Conservation (phyloP, 2,113 vertebrate genomes). For the Spheniscus mendiculus region DNA sequence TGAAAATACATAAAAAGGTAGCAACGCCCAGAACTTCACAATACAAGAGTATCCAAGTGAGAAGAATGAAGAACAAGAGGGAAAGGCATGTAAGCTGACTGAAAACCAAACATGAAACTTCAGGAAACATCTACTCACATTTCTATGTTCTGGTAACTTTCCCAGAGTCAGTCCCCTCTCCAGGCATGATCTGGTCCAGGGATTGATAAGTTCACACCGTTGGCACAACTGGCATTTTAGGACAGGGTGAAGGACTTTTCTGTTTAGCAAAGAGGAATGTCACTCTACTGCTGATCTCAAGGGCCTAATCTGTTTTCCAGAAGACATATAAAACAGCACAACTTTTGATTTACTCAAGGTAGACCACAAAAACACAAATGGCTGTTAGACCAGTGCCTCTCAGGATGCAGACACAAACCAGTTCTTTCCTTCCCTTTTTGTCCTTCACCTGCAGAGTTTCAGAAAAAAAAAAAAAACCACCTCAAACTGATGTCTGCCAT, state of each 20-base stretch:
- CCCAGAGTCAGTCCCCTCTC: background rate
- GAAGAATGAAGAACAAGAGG: background rate
- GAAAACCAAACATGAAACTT: background rate
- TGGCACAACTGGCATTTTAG: background rate
- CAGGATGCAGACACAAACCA: background rate
- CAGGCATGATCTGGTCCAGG: background rate
- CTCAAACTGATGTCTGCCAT: background rate
- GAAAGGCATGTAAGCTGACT: background rate
- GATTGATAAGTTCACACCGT: background rate
- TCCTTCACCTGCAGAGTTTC: background rate
- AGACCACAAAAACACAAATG: background rate
- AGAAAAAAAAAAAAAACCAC: background rate
- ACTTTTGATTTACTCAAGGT: background rate
- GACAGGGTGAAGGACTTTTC: background rate
- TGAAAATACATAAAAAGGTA: background rate
- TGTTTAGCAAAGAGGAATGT: background rate
- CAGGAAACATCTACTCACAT: background rate
- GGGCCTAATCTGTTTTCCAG: background rate
- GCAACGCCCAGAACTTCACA: background rate
- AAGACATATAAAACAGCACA: background rate
- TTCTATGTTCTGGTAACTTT: background rate
- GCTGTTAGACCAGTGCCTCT: background rate
- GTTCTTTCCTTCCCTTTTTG: background rate
- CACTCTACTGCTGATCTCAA: background rate
- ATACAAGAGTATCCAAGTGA: background rate